Evolutionary conservation across 2,113 vertebrate genomes (phyloP).

Genomic region (Hemicordylus capensis): DNA sequence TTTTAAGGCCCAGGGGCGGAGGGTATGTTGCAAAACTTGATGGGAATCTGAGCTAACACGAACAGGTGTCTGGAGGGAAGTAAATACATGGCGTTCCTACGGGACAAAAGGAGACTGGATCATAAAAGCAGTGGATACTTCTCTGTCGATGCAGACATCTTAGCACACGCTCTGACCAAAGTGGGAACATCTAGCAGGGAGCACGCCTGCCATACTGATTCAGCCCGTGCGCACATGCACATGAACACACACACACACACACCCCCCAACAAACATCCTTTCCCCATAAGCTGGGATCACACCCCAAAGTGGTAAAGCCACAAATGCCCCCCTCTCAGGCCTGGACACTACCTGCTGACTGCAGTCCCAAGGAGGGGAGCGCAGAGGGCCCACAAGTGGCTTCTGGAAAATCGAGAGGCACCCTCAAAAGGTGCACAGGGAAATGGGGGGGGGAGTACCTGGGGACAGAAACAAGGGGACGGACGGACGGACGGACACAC

Average conservation of each 20-base stretch:
- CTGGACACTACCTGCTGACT: background rate
- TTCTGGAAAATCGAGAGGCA: background rate
- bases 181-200: too few relatives aligned
- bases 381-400: background rate
- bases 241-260: background rate
- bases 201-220: background rate
- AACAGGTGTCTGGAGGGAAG: background rate
- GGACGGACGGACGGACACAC: background rate
- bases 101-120: background rate
- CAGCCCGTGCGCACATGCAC: too few relatives aligned
- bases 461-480: too few relatives aligned
- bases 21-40: too few relatives aligned
- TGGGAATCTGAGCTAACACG: background rate
- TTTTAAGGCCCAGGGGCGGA: background rate
- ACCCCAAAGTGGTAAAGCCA: background rate
- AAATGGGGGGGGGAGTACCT: too few relatives aligned
- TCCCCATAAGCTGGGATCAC: background rate
- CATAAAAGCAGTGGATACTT: background rate
- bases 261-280: background rate
- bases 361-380: background rate
- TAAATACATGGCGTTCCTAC: rapidly evolving
- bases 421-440: background rate
- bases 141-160: background rate
- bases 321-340: background rate
- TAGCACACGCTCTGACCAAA: background rate